Base-by-base conservation (phyloP, 2,888 invertebrate genomes). In the Gryllus longicercus region DNA sequence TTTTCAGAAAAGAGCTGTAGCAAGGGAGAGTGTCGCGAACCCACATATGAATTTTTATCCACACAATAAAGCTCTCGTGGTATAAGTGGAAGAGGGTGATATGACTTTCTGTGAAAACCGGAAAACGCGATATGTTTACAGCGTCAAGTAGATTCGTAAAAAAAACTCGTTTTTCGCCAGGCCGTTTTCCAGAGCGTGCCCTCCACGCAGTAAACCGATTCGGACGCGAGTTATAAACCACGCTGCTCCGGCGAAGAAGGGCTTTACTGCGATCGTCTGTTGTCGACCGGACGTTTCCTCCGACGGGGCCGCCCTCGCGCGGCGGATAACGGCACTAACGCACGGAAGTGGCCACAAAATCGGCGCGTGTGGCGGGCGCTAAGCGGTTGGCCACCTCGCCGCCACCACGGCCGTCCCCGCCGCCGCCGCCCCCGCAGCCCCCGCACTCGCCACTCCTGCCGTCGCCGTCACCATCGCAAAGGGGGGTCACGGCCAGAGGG, bases 121-220 rank as follows among this genome's bases (percentile, higher is more conserved):
- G 63, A 63, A 63, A 63, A 63, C n/a, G 63, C n/a, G 63, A 63
- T 63, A 63, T 63, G 63, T 63, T 63, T 63, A 63, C n/a, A n/a
- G 14, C 16, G 63, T 14, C 14, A 63, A 63, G 63, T 63, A 63
- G 63, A 63, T 63, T 63, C 63, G 63, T 63, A 63, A 63, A 63
- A 38, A 38, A 38, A 38, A 63, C 63, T 63, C 63, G 8, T 14
- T 63, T 63, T 63, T 38, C 8, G 63, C n/a, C 16, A 8, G 16
- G 63, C 63, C 63, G n/a, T 63, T n/a, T 63, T 63, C 63, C 16
- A n/a, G 63, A 63, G 63, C 63, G 12, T n/a, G 63, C 63, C 63
- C 63, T 63, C 63, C n/a, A 18, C 16, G 63, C 63, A 63, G n/a
- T 63, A 63, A 63, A 63, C 16, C 63, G 63, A 63, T 63, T 63